A percentile compares a stretch with the other conserved stretches of the same genome.
Conservation (phyloP, 2,797 vertebrate species). For the Ispidina lecontei region DNA sequence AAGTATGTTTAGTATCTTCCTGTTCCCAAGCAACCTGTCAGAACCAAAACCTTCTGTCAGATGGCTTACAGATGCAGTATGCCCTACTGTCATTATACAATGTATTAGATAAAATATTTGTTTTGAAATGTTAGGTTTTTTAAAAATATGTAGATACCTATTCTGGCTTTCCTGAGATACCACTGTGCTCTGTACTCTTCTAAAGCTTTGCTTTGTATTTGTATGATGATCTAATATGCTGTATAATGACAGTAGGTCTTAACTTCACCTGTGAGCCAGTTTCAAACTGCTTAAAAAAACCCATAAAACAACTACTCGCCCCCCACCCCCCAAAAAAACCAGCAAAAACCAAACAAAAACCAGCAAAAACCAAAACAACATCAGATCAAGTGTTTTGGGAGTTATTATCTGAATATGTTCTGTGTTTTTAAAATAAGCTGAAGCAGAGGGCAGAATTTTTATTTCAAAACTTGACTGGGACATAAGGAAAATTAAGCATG, state of each 20-base stretch:
- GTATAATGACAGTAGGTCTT: neutral
- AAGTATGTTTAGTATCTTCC: neutral
- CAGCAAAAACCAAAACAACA: too few species aligned
- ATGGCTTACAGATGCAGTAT: neutral
- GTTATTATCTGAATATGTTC: neutral
- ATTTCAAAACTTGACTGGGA: neutral
- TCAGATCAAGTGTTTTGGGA: neutral
- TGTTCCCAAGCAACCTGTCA: neutral
- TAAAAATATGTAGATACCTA: neutral
- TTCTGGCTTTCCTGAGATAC: neutral
- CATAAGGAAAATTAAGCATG: fast-evolving
- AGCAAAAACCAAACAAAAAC: neutral
- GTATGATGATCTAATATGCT: neutral
- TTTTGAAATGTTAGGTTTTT: neutral
- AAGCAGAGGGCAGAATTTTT: neutral
- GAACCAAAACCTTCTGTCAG: neutral
- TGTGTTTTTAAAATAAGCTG: neutral
- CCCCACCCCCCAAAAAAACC: neutral
- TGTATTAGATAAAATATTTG: neutral
- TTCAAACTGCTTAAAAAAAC: neutral
- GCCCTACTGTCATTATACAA: neutral
- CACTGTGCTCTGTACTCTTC: neutral
- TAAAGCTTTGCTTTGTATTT: neutral
- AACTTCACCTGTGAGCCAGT: neutral
- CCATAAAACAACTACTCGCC: neutral